Conservation (phyloP, 2,797 vertebrate genomes). For the Characodon lateralis region DNA sequence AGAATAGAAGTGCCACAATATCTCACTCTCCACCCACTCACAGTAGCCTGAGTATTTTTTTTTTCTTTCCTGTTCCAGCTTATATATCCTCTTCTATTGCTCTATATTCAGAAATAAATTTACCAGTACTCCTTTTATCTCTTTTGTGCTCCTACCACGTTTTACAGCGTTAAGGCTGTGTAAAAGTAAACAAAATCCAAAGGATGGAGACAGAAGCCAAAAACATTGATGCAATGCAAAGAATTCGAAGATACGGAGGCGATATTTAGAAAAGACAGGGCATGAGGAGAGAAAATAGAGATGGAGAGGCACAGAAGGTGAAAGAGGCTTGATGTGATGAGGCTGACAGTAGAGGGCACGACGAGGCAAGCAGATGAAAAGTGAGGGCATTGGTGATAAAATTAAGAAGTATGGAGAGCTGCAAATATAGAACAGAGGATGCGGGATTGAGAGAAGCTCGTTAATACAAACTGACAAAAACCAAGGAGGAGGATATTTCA, state of each 20-base stretch:
- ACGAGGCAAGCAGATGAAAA: background rate
- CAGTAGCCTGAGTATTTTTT: slow-evolving; percentile 59
- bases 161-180: slow-evolving; percentile 14
- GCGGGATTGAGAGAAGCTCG: background rate
- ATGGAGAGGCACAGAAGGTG: slow-evolving; percentile 22
- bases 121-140: background rate
- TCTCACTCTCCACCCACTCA: slow-evolving; percentile 57
- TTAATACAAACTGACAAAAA: slow-evolving; percentile 24
- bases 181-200: slow-evolving; percentile 16
- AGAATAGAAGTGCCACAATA: slow-evolving; percentile 31
- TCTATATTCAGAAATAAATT: slow-evolving; percentile 26
- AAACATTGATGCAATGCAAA: slow-evolving; percentile 13
- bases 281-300: slow-evolving; percentile 1
- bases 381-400: slow-evolving; percentile 21
- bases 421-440: slow-evolving; percentile 18
- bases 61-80: slow-evolving; percentile 43
- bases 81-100: slow-evolving; percentile 30
- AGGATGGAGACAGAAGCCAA: slow-evolving; percentile 25
- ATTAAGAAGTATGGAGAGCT: slow-evolving; percentile 34
- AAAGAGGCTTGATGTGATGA: slow-evolving; percentile 41
- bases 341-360: slow-evolving; percentile 30
- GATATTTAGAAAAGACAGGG: slow-evolving; percentile 15
- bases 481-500: slow-evolving; percentile 7
- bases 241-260: slow-evolving; percentile 30
- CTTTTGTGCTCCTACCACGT: slow-evolving; percentile 15